Conservation (phyloP, 2,888 invertebrate genomes). For the Drosophila seclusa region DNA sequence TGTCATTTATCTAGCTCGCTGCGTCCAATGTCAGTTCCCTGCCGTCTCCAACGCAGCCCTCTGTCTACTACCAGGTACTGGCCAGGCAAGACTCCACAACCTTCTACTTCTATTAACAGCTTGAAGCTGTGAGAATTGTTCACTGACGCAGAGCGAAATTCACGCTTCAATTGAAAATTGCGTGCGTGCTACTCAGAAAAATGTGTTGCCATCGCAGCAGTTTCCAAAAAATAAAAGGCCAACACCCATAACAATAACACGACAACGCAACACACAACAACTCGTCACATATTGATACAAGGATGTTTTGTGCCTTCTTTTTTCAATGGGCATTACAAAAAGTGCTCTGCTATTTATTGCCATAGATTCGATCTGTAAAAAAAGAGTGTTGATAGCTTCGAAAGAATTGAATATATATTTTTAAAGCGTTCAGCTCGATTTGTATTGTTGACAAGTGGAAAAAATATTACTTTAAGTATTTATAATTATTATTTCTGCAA, state of each 20-base stretch:
- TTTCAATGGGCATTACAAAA: constrained; percentile 12
- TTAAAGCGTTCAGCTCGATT: background rate
- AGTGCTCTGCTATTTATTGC: too few relatives aligned
- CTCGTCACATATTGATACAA: constrained; percentile 22
- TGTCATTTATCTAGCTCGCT: constrained; percentile 74
- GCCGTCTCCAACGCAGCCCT: background rate
- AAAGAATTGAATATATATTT: background rate
- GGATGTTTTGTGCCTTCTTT: constrained; percentile 35
- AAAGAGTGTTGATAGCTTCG: background rate
- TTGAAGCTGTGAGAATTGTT: constrained; percentile 69
- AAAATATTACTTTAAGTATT: background rate
- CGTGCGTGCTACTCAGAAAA: constrained; percentile 72
- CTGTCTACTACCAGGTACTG: background rate
- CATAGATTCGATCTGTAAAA: background rate
- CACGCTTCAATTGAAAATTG: constrained; percentile 78
- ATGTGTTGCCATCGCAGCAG: constrained; percentile 68
- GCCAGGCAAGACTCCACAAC: constrained; percentile 44
- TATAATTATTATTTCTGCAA: background rate
- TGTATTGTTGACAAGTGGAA: background rate
- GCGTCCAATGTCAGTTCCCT: constrained; percentile 33
- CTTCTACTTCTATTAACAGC: constrained; percentile 69
- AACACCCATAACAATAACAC: constrained; percentile 51
- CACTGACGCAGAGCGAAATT: constrained; percentile 72
- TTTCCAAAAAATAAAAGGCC: constrained; percentile 33
- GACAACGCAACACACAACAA: constrained; percentile 31